phyloP scores from a whole-genome alignment of 2,797 vertebrate species.

The Anguilla megastoma region DNA sequence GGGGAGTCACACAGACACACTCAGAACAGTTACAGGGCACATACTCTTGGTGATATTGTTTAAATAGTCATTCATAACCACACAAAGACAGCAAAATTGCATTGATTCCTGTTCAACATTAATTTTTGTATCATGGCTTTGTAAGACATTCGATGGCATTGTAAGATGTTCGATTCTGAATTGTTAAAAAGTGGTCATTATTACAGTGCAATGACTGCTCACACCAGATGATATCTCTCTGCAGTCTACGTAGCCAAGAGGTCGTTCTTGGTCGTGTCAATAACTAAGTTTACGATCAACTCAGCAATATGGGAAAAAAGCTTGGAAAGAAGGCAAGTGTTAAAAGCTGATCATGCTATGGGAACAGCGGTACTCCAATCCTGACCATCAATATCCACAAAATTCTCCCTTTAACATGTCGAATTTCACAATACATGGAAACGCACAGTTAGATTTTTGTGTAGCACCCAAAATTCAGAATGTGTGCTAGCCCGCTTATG shows the following conservation, averaged over 20 bases:
- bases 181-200: neutral
- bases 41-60: slow-evolving; percentile 9
- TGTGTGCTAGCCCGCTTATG: too few species aligned
- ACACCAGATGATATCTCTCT: neutral
- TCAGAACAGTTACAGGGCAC: slow-evolving; percentile 32
- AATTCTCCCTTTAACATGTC: neutral
- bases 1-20: slow-evolving; percentile 43
- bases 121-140: neutral
- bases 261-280: neutral
- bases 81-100: neutral
- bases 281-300: neutral
- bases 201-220: neutral
- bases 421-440: neutral
- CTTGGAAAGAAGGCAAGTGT: neutral
- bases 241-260: neutral
- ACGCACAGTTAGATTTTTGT: too few species aligned
- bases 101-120: neutral
- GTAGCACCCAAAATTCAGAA: too few species aligned
- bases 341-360: neutral
- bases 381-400: neutral
- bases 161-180: too few species aligned
- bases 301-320: neutral
- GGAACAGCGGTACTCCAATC: neutral
- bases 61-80: slow-evolving; percentile 33
- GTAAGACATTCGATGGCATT: neutral